A percentile compares a stretch with the other conserved stretches of the same genome.
Conservation (phyloP, 2,113 vertebrate genomes). For the Tragelaphus strepsiceros region DNA sequence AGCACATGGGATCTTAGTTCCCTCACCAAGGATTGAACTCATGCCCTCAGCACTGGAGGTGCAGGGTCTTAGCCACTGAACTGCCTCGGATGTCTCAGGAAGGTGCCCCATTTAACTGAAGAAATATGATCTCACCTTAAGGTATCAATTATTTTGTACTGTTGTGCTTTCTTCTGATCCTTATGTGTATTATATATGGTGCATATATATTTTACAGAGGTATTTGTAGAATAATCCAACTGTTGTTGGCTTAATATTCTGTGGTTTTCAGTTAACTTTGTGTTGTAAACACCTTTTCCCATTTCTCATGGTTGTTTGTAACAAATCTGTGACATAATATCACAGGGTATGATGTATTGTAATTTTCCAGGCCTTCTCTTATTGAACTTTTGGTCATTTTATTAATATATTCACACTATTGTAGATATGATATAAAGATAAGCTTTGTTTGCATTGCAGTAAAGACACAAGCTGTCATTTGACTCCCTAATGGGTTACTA, state of each 20-base stretch:
- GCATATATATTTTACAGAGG: background rate
- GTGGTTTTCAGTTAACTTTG: background rate
- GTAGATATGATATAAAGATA: background rate
- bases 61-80: background rate
- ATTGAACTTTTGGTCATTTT: slow-evolving; percentile 1
- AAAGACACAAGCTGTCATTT: background rate
- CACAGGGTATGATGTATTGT: background rate
- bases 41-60: background rate
- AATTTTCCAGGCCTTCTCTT: background rate
- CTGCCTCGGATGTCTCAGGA: background rate
- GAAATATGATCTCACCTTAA: background rate
- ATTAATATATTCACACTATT: background rate
- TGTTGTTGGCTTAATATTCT: background rate
- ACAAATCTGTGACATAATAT: background rate
- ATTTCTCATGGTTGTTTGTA: background rate
- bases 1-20: background rate
- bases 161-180: background rate
- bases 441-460: background rate
- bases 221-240: background rate
- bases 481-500: background rate
- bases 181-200: background rate
- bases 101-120: background rate
- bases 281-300: background rate
- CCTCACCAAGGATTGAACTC: background rate
- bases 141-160: background rate